These are phyloP conservation scores for Betta splendens DNA, from an alignment of 2,797 vertebrate species.

Conservation along the genomic window DNA sequence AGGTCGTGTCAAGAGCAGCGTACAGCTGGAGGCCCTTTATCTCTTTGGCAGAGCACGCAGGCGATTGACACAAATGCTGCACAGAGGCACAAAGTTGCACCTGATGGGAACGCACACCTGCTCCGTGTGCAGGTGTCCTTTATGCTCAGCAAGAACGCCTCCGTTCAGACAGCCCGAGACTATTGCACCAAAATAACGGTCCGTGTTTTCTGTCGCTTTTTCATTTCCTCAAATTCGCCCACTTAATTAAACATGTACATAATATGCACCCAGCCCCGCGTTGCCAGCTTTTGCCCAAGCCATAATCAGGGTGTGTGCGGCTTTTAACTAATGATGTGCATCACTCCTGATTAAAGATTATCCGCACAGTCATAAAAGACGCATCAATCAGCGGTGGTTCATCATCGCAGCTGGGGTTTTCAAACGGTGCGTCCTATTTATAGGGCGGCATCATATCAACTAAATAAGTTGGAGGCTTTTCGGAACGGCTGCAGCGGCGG, in stretches of 20 bases:
- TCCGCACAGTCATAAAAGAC: not conserved
- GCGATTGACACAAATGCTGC: slow-evolving; percentile 33
- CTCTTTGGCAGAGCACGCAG: slow-evolving; percentile 18
- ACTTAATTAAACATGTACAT: not conserved
- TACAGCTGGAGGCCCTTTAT: slow-evolving; percentile 42
- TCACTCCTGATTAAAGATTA: slow-evolving; percentile 12
- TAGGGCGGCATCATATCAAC: slow-evolving; percentile 19
- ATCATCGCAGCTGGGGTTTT: slow-evolving; percentile 2
- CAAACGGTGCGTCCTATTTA: slow-evolving; percentile 26
- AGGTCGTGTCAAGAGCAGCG: slow-evolving; percentile 15
- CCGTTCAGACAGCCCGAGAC: not conserved
- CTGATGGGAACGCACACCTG: slow-evolving; percentile 35
- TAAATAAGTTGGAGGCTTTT: slow-evolving; percentile 56
- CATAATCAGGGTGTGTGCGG: slow-evolving; percentile 30
- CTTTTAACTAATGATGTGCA: slow-evolving; percentile 27
- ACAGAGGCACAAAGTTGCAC: slow-evolving; percentile 22
- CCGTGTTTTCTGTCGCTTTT: not conserved
- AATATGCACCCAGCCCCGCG: slow-evolving; percentile 1
- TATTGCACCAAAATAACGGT: slow-evolving; percentile 1
- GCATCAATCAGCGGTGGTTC: slow-evolving; percentile 3
- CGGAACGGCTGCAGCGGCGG: slow-evolving; percentile 52
- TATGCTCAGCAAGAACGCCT: not conserved
- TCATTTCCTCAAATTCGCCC: not conserved
- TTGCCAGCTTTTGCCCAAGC: slow-evolving; percentile 2
- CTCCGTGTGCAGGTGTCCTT: slow-evolving; percentile 12